Conservation (phyloP, 2,797 vertebrate species). For the Silurus aristotelis region DNA sequence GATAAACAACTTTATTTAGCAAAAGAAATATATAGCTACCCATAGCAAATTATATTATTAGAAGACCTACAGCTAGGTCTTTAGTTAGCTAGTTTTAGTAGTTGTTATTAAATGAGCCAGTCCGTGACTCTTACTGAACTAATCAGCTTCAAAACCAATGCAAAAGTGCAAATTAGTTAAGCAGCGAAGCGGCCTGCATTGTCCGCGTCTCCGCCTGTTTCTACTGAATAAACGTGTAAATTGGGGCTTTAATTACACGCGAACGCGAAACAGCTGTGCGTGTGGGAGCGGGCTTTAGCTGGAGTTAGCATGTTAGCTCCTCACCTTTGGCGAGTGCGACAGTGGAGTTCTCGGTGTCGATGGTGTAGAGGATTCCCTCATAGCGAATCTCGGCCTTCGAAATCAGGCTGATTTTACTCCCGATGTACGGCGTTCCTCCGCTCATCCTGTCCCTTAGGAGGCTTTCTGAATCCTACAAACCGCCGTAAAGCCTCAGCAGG, state of each 20-base stretch:
- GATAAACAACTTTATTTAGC: not conserved
- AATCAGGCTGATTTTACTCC: slow-evolving; percentile 93
- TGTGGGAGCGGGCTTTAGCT: not conserved
- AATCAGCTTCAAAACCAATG: not conserved
- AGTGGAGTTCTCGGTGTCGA: slow-evolving; percentile 94
- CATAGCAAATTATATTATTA: not conserved
- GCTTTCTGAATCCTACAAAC: too few relatives aligned
- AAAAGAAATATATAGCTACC: not conserved
- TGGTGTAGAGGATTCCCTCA: slow-evolving; percentile 90
- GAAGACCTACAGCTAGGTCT: not conserved
- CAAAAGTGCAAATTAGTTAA: not conserved
- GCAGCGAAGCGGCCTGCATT: too few relatives aligned
- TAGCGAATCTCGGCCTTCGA: slow-evolving; percentile 93
- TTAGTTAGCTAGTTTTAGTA: too few relatives aligned
- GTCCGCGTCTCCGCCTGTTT: not conserved
- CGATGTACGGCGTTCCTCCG: slow-evolving; percentile 95
- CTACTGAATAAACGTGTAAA: not conserved
- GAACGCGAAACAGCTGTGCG: not conserved
- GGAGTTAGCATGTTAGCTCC: not conserved
- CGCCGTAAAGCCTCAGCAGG: not conserved
- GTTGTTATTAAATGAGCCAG: not conserved
- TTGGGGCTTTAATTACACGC: too few relatives aligned
- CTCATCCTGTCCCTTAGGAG: slow-evolving; percentile 76
- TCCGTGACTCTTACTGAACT: not conserved
- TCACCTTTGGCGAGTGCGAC: slow-evolving; percentile 95